These are phyloP conservation scores for Turritopsis rubra DNA, from an alignment of 30 jellyfish, hydroid and myxozoan species.

Conservation along the genomic window DNA sequence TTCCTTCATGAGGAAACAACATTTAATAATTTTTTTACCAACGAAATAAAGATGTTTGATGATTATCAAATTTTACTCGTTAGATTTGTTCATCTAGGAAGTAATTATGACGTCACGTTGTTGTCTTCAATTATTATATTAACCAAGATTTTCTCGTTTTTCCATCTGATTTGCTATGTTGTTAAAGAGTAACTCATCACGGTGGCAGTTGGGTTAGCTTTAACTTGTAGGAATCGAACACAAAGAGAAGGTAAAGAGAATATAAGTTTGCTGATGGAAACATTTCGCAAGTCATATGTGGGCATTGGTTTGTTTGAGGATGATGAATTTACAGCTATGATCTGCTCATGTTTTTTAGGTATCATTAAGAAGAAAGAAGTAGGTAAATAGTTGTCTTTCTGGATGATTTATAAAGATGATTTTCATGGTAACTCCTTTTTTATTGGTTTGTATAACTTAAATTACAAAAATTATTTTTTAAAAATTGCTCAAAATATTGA, in stretches of 20 bases:
- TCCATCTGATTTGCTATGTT: background rate
- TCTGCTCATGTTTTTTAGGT: background rate
- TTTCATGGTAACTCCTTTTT: background rate
- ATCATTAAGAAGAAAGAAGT: background rate
- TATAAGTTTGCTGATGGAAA: too few relatives aligned
- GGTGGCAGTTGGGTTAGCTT: background rate
- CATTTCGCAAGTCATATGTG: too few relatives aligned
- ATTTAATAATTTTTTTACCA: background rate
- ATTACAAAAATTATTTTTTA: background rate
- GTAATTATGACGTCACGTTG: background rate
- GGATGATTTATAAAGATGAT: background rate
- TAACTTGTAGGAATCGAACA: background rate
- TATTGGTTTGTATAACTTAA: background rate
- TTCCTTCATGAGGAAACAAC: background rate
- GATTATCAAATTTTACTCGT: background rate
- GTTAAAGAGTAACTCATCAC: background rate
- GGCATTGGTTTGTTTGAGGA: too few relatives aligned
- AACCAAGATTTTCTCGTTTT: background rate
- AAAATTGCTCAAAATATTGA: too few relatives aligned
- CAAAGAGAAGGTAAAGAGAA: background rate
- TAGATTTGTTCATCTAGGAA: background rate
- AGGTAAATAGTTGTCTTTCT: background rate
- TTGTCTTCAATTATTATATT: background rate
- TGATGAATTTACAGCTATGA: too few relatives aligned
- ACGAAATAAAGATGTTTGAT: background rate